Conservation (phyloP, 2,797 vertebrate species). For the Clangula hyemalis region DNA sequence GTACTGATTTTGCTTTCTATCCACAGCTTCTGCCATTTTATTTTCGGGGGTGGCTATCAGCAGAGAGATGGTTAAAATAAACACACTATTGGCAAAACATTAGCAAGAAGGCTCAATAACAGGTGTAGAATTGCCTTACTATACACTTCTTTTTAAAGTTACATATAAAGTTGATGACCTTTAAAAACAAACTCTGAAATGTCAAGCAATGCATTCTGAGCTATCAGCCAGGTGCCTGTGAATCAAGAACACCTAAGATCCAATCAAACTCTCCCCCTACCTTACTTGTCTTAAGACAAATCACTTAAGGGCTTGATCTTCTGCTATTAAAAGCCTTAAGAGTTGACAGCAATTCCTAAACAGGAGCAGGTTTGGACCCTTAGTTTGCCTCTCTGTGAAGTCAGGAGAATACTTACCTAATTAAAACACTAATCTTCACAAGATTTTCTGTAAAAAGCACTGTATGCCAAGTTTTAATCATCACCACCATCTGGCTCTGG, state of each 20-base stretch:
- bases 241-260: slow-evolving; percentile 22
- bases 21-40: not conserved
- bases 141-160: not conserved
- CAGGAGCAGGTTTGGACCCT: slow-evolving; percentile 51
- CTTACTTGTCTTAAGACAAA: slow-evolving; percentile 50
- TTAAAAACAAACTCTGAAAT: slow-evolving; percentile 49
- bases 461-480: slow-evolving; percentile 48
- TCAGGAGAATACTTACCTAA: slow-evolving; percentile 60
- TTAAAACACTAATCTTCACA: slow-evolving; percentile 49
- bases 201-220: slow-evolving; percentile 62
- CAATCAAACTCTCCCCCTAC: slow-evolving; percentile 37
- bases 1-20: not conserved
- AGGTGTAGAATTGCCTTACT: not conserved
- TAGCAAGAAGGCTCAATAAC: not conserved
- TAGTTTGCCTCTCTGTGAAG: slow-evolving; percentile 6
- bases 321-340: slow-evolving; percentile 43
- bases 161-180: slow-evolving; percentile 21
- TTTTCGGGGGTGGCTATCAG: not conserved
- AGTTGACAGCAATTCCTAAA: slow-evolving; percentile 29
- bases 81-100: not conserved
- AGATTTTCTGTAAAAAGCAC: slow-evolving; percentile 59
- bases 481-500: slow-evolving; percentile 34
- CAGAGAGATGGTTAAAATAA: not conserved
- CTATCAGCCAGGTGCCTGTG: slow-evolving; percentile 46
- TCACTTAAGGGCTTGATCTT: slow-evolving; percentile 43